Percentiles rank a stretch among this genome's conserved stretches.
Conservation (phyloP, 2,113 vertebrate species). For the Psittacula cyanocephala region DNA sequence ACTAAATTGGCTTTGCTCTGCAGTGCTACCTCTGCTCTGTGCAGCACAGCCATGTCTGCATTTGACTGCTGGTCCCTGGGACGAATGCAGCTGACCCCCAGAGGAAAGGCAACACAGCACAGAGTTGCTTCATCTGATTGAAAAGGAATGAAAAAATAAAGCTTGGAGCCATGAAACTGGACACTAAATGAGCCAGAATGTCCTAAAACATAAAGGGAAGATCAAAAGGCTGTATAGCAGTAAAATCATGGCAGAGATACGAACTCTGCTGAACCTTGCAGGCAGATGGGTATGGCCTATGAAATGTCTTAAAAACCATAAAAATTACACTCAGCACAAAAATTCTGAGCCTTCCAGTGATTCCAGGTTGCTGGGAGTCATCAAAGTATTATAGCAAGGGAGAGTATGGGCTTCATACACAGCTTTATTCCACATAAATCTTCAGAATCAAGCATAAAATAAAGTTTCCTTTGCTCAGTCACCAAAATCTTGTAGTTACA, state of each 20-base stretch:
- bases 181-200: neutral
- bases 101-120: neutral
- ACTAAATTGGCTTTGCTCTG: neutral
- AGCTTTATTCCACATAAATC: neutral
- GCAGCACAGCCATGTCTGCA: fast-evolving
- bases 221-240: neutral
- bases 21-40: neutral
- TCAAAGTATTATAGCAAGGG: neutral
- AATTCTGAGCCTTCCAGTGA: neutral
- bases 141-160: neutral
- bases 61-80: fast-evolving
- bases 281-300: neutral
- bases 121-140: neutral
- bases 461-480: neutral
- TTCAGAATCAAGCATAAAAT: neutral
- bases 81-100: neutral
- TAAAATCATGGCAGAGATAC: neutral
- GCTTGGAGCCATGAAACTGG: neutral
- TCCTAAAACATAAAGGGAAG: neutral
- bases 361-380: neutral
- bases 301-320: neutral
- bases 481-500: neutral
- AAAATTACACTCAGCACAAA: neutral
- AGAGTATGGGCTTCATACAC: neutral
- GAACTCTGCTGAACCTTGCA: neutral